Conservation (phyloP, 2,797 vertebrate species). For the Tokudaia muenninki region DNA sequence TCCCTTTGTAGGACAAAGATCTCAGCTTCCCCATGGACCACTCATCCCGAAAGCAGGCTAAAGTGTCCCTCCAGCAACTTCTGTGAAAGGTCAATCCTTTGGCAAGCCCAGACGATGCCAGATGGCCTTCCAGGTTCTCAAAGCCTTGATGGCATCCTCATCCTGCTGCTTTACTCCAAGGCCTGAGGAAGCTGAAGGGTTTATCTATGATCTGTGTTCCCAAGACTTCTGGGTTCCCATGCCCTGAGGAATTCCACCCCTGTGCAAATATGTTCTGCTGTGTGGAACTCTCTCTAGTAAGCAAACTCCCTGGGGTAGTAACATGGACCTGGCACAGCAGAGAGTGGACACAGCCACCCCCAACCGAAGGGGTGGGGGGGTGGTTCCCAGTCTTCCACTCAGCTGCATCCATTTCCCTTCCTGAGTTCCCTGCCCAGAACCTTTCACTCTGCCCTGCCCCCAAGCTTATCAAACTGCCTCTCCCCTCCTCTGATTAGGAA, state of each 20-base stretch:
- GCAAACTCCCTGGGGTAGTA: neutral
- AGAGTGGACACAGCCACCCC: accelerated
- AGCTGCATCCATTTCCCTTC: neutral
- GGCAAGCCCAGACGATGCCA: neutral
- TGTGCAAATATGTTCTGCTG: neutral
- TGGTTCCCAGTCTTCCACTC: too few species aligned
- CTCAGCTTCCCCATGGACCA: neutral
- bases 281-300: neutral
- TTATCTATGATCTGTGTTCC: neutral
- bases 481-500: neutral
- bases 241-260: neutral
- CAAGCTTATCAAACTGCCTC: neutral
- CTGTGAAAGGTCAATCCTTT: neutral
- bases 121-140: neutral
- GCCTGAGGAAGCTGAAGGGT: neutral
- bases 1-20: neutral
- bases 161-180: neutral
- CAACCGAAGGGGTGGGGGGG: too few species aligned
- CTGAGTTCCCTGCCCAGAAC: too few species aligned
- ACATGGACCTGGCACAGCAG: neutral
- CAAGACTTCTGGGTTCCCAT: neutral
- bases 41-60: neutral
- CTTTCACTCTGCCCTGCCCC: neutral
- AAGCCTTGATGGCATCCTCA: neutral
- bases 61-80: neutral